These are phyloP conservation scores for Hippoglossus hippoglossus DNA, from an alignment of 2,797 vertebrate genomes.

Conservation along the genomic window DNA sequence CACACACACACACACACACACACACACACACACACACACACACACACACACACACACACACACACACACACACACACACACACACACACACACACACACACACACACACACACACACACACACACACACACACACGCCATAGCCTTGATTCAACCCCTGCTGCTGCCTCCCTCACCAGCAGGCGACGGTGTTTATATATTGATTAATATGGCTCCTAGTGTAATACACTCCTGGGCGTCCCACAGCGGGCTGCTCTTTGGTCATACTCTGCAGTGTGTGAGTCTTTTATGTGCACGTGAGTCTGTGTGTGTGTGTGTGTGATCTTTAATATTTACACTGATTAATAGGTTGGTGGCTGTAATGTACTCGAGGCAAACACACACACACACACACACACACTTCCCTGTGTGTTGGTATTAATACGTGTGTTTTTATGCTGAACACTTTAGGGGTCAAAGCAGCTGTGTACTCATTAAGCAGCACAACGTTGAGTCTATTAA, in stretches of 20 bases:
- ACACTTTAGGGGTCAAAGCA: conserved; percentile 46
- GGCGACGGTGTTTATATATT: conserved; percentile 62
- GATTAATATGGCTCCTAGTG: conserved; percentile 60
- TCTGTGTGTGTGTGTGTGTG: conserved; percentile 1
- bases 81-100: conserved; percentile 8
- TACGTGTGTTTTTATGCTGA: conserved; percentile 20
- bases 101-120: background rate
- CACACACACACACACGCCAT: background rate
- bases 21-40: background rate
- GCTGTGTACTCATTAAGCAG: conserved; percentile 58
- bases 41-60: background rate
- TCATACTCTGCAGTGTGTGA: conserved; percentile 45
- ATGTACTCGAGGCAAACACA: conserved; percentile 15
- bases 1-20: conserved; percentile 1
- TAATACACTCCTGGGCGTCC: conserved; percentile 54
- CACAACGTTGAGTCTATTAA: conserved; percentile 31
- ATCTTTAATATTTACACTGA: conserved; percentile 53
- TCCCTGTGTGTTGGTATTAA: conserved; percentile 10
- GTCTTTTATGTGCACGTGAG: conserved; percentile 32
- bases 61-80: background rate
- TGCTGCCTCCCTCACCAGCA: conserved; percentile 38
- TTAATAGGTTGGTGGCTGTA: conserved; percentile 53
- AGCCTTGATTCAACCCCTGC: conserved; percentile 37
- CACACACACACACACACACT: conserved; percentile 15
- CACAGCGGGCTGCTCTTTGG: conserved; percentile 46